These are phyloP conservation scores for Columbina picui DNA, from an alignment of 2,113 vertebrate genomes.

Conservation along the genomic window DNA sequence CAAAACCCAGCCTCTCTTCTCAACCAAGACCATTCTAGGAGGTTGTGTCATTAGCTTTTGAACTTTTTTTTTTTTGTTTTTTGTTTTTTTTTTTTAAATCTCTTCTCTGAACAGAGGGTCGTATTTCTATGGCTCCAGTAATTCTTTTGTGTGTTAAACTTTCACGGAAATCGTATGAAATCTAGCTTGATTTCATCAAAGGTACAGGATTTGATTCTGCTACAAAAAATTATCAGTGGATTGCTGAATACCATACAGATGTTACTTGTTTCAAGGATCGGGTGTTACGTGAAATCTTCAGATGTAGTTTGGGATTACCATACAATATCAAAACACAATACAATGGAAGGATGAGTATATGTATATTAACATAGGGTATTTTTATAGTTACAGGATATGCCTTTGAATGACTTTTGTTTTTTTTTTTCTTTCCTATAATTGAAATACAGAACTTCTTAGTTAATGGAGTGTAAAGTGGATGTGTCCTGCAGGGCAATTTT, in stretches of 20 bases:
- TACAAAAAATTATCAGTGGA: neutral
- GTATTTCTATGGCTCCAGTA: neutral
- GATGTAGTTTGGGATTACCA: neutral
- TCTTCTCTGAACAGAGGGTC: neutral
- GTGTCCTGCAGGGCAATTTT: neutral
- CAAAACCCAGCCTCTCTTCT: neutral
- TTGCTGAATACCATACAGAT: neutral
- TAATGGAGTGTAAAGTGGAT: neutral
- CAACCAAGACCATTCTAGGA: neutral
- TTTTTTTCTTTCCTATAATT: neutral
- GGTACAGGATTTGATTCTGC: neutral
- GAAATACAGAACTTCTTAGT: neutral
- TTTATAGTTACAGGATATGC: neutral
- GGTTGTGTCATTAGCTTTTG: neutral
- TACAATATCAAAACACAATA: neutral
- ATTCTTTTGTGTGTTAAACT: neutral
- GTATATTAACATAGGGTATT: neutral
- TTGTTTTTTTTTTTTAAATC: no score
- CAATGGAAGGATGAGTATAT: neutral
- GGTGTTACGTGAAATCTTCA: neutral
- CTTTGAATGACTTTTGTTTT: neutral
- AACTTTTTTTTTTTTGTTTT: neutral
- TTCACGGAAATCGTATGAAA: neutral
- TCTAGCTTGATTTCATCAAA: neutral
- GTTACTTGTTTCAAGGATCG: neutral